Evolutionary conservation across 2,797 vertebrate species (phyloP).

Genomic region (Hylomyscus alleni): DNA sequence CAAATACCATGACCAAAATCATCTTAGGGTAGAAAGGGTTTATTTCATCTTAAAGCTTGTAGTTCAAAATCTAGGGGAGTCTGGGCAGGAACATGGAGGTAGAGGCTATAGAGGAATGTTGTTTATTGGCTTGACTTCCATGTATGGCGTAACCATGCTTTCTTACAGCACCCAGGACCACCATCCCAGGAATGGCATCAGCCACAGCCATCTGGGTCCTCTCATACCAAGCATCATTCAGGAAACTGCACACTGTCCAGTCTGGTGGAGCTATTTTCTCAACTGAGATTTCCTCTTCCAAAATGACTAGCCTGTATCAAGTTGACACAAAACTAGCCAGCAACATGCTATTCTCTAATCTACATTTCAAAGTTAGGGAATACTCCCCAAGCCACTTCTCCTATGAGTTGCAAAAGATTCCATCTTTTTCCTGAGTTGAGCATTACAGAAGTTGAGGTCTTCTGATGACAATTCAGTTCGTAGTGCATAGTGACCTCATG

Average conservation of each 20-base stretch:
- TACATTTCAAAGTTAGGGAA: neutral
- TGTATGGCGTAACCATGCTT: neutral
- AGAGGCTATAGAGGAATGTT: neutral
- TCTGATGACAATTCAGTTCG: neutral
- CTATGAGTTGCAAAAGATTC: neutral
- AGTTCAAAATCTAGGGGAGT: neutral
- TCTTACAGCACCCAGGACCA: neutral
- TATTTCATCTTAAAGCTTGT: neutral
- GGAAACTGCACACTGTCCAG: neutral
- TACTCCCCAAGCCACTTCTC: neutral
- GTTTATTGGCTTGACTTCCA: neutral
- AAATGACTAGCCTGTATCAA: neutral
- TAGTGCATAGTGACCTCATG: rapidly evolving
- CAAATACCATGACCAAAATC: neutral
- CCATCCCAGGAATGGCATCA: neutral
- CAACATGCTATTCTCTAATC: no score
- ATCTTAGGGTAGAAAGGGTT: neutral
- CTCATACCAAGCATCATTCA: neutral
- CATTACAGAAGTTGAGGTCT: neutral
- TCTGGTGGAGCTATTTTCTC: neutral
- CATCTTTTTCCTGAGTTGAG: neutral
- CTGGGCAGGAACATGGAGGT: no score
- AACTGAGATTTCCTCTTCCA: neutral
- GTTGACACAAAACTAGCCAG: neutral
- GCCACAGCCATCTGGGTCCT: neutral